Base-by-base conservation (phyloP, 2,113 vertebrate species). In the Phycodurus eques region DNA sequence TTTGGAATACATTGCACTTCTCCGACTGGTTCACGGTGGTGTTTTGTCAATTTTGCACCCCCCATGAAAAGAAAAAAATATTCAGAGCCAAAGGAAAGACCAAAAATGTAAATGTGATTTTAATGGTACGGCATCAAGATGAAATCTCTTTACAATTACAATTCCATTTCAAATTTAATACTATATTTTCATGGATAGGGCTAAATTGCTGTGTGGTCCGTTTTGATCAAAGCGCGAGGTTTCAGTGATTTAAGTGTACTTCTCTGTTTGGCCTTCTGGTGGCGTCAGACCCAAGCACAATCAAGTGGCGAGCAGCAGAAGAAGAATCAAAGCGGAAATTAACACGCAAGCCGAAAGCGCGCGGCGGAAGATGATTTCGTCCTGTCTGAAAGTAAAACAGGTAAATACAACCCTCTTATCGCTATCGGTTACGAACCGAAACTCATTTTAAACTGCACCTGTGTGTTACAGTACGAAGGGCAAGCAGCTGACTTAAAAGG, bases 271-370 rank as follows among this genome's bases (percentile, higher is more conserved):
- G 6, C 60, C 74, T 42, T 9, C 0, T 0, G 65, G 71, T 0
- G 72, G 81, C 68, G 22, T 67, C 53, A 20, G 13, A 4, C 2
- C 1, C 8, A 8, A 35, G n/a, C 31, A 17, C 0, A 8, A 2
- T 15, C 2, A 12, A 1, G 2, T 2, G 22, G 12, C 0, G 0
- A 0, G 35, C 22, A 14, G 76, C 7, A 60, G 85, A 78, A 83
- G 82, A 86, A 82, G 71, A 77, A 3, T 10, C 11, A 54, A 67
- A 82, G 83, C 76, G 75, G 87, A 89, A 85, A 72, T 74, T 74
- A 83, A 61, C 22, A 14, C 59, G 59, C 31, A 61, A 85, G 85
- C 73, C 74, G 65, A 74, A 56, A 73, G 35, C 74, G 76, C 81
- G 62, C 75, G 12, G 56, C 42, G 17, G 80, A 74, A 63, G 27